Base-by-base conservation (phyloP, 2,113 vertebrate genomes). In the Cranoglanis bouderius region DNA sequence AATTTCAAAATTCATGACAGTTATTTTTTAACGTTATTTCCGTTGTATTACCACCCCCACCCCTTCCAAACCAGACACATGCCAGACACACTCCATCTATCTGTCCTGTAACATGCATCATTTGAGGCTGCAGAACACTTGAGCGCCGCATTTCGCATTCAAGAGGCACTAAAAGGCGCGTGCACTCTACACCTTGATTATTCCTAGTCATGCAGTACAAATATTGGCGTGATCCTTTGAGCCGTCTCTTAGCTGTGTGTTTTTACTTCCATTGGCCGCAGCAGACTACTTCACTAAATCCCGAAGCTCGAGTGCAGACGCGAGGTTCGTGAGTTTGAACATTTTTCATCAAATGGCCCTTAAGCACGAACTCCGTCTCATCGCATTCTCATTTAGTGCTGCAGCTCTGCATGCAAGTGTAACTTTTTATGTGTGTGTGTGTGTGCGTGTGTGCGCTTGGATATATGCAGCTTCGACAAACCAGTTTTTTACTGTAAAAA, bases 131-230 rank as follows among this genome's bases (percentile, higher is more conserved):
- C 92, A 94, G 93, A 95, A 94, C 95, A 95, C 96, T 97, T 92
- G 93, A 96, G 94, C 92, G 93, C 93, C 95, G 96, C 96, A 97
- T 97, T 96, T 95, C 95, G 93, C 96, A 96, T 97, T 97, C 95
- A 96, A 97, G 97, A 97, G 97, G 94, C 95, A 93, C 96, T 97
- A 93, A 94, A 85, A 96, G 95, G 94, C 93, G 92, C 92, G 85
- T 95, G 93, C 96, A 96, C 95, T 96, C 95, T 95, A 95, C 94
- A 96, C 96, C 95, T 95, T 97, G 96, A 97, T 97, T 99, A 99
- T 99, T 99, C 97, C 95, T 95, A 97, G 97, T 97, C 98, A 99
- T 98, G 97, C 96, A 98, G 97, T 96, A 95, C 98, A 99, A 99
- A 99, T 98, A 99, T 98, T 97, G 97, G 96, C 94, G 96, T 98